phyloP scores from a whole-genome alignment of 2,888 invertebrate genomes.

The Salticus scenicus region DNA sequence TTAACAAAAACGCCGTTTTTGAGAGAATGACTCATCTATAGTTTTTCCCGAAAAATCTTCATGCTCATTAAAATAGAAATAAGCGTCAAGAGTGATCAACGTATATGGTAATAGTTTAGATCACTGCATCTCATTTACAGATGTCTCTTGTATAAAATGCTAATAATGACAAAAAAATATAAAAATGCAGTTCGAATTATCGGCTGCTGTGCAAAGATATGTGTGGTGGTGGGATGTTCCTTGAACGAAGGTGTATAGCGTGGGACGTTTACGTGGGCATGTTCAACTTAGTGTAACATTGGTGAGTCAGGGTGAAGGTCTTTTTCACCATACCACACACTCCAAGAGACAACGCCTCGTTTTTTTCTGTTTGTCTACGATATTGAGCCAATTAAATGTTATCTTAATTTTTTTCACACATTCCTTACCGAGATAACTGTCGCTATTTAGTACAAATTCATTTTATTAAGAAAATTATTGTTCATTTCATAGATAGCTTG shows the following conservation, averaged over 20 bases:
- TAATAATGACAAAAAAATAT: not conserved
- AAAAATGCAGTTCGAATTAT: not conserved
- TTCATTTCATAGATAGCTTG: no score
- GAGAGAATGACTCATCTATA: not conserved
- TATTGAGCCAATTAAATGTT: not conserved
- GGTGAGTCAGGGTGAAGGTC: slow-evolving; percentile 68
- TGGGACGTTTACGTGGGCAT: slow-evolving; percentile 40
- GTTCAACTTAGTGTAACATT: slow-evolving; percentile 34
- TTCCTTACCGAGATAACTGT: not conserved
- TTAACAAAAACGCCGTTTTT: not conserved
- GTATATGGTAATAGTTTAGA: slow-evolving; percentile 6
- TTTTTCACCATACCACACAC: slow-evolving; percentile 31
- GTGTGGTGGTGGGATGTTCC: slow-evolving; percentile 35
- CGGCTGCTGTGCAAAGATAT: slow-evolving; percentile 35
- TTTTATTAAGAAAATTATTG: no score
- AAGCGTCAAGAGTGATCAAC: not conserved
- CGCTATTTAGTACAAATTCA: no score
- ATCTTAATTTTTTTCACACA: not conserved
- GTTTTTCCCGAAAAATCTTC: not conserved
- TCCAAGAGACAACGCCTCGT: slow-evolving; percentile 55
- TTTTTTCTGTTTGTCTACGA: not conserved
- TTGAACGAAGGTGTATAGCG: slow-evolving; percentile 30
- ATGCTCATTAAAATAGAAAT: not conserved
- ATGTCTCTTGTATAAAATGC: not conserved
- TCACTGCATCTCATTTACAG: not conserved